These are phyloP conservation scores for Galbula dea DNA, from an alignment of 2,113 vertebrate genomes.

Conservation along the genomic window DNA sequence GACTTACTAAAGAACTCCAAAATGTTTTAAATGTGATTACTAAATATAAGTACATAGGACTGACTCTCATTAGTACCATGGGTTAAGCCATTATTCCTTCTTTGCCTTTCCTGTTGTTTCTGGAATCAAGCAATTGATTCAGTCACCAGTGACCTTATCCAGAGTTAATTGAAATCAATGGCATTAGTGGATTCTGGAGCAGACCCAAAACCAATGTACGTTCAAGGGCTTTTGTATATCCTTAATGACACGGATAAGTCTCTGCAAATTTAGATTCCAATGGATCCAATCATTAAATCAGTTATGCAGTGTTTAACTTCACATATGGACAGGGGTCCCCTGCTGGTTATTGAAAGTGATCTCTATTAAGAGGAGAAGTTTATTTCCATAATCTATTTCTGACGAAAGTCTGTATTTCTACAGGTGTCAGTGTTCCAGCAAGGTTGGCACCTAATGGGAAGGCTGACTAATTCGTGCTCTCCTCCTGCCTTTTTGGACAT, in stretches of 20 bases:
- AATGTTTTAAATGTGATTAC: neutral
- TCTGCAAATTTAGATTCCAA: neutral
- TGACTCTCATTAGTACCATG: neutral
- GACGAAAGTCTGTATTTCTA: neutral
- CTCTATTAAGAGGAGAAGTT: neutral
- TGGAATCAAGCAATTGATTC: slow-evolving; percentile 13
- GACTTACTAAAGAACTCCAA: neutral
- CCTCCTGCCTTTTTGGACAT: neutral
- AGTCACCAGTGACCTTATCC: slow-evolving; percentile 12
- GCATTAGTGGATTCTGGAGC: slow-evolving; percentile 16
- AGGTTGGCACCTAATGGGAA: neutral
- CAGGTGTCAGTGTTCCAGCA: neutral
- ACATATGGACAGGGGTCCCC: neutral
- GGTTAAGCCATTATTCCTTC: neutral
- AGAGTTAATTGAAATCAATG: slow-evolving; percentile 41
- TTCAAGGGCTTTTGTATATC: neutral
- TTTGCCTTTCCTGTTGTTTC: slow-evolving; percentile 7
- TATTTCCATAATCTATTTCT: neutral
- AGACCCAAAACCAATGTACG: neutral
- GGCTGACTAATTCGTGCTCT: neutral
- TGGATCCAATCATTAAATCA: neutral
- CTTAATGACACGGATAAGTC: neutral
- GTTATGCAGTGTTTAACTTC: neutral
- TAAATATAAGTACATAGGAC: neutral
- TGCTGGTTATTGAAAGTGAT: neutral